Conservation (phyloP, 2,113 vertebrate genomes). For the Coregonus clupeaformis region DNA sequence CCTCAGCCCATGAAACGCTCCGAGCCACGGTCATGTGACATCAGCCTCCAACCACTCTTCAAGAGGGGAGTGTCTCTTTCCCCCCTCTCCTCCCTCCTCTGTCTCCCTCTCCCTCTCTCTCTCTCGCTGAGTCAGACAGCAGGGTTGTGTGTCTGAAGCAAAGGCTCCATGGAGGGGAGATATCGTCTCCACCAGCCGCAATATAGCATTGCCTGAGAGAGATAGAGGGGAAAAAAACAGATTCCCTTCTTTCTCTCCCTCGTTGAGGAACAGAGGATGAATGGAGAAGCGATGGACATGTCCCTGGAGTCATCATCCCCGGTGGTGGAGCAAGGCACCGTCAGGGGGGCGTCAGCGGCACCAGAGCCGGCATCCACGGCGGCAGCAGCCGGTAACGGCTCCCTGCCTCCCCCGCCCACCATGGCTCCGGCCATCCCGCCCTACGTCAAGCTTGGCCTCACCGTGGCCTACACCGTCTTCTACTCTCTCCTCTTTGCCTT, state of each 20-base stretch:
- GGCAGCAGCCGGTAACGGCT: conserved; percentile 73
- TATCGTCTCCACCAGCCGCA: not conserved
- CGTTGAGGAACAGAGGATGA: conserved; percentile 33
- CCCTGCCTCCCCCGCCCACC: conserved; percentile 69
- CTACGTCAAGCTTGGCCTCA: conserved; percentile 84
- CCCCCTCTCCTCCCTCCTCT: conserved; percentile 18
- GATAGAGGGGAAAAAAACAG: not conserved
- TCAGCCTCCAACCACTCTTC: conserved; percentile 38
- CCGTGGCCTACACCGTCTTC: conserved; percentile 81
- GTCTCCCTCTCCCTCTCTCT: too few species aligned
- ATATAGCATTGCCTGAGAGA: conserved; percentile 8
- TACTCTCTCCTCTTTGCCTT: conserved; percentile 85
- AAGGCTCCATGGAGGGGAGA: conserved; percentile 16
- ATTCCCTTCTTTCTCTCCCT: conserved; percentile 6
- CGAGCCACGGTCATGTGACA: conserved; percentile 72
- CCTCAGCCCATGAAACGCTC: conserved; percentile 75
- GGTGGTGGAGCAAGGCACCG: conserved; percentile 24
- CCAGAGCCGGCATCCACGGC: not conserved
- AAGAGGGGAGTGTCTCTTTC: conserved; percentile 72
- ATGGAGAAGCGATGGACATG: conserved; percentile 45
- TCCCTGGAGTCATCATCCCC: conserved; percentile 1
- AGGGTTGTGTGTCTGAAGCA: conserved; percentile 22
- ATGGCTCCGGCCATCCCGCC: conserved; percentile 84
- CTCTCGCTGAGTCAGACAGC: conserved; percentile 25
- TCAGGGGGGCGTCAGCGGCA: conserved; percentile 12